phyloP scores from a whole-genome alignment of 2,888 invertebrate genomes.

The Amiota mariae region DNA sequence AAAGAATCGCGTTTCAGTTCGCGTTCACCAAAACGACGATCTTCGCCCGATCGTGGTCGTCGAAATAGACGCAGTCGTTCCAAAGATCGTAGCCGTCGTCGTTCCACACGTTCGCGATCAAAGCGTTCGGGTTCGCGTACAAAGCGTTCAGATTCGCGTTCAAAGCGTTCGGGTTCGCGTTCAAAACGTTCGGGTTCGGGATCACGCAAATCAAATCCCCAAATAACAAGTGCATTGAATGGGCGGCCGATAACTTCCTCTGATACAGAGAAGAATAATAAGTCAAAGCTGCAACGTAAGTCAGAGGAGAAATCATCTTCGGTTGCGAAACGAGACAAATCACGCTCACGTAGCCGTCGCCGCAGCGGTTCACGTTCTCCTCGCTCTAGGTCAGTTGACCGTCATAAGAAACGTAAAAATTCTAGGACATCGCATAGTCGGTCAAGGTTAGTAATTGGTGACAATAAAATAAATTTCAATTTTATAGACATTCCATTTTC shows the following conservation, averaged over 20 bases:
- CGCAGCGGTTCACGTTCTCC: slow-evolving; percentile 43
- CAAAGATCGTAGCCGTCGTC: slow-evolving; percentile 53
- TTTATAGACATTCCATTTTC: not conserved
- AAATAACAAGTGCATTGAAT: slow-evolving; percentile 57
- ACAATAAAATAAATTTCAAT: not conserved
- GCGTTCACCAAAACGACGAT: slow-evolving; percentile 55
- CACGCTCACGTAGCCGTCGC: slow-evolving; percentile 50
- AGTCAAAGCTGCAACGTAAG: slow-evolving; percentile 46
- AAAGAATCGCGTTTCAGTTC: slow-evolving; percentile 49
- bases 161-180: slow-evolving; percentile 54
- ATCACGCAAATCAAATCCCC: slow-evolving; percentile 45
- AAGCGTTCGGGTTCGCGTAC: slow-evolving; percentile 50
- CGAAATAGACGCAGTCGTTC: slow-evolving; percentile 52
- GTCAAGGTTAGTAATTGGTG: slow-evolving; percentile 47
- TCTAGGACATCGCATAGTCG: slow-evolving; percentile 55
- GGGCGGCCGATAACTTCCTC: slow-evolving; percentile 59
- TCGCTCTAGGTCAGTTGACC: slow-evolving; percentile 39
- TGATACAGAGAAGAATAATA: slow-evolving; percentile 41
- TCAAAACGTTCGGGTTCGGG: slow-evolving; percentile 52
- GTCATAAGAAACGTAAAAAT: slow-evolving; percentile 33
- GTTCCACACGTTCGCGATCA: slow-evolving; percentile 56
- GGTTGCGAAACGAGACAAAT: slow-evolving; percentile 49
- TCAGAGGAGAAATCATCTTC: slow-evolving; percentile 5
- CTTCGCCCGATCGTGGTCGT: slow-evolving; percentile 54
- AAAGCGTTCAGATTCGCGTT: slow-evolving; percentile 49